Conservation (phyloP, 2,888 invertebrate genomes). For the Prosopocoilus inquinatus region DNA sequence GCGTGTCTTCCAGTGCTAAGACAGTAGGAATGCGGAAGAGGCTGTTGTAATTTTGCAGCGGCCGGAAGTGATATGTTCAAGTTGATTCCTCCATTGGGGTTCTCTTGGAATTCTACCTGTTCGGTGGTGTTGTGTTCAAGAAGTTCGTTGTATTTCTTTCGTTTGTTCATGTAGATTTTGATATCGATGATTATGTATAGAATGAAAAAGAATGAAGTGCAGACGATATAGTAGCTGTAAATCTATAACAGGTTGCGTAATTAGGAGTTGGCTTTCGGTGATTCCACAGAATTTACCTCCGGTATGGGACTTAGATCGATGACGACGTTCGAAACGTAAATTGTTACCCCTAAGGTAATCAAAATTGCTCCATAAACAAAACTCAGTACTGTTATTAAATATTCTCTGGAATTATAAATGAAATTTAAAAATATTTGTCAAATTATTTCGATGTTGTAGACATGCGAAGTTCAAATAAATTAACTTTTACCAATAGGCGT, state of each 20-base stretch:
- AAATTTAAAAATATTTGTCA: too few species aligned
- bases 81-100: slow-evolving; percentile 37
- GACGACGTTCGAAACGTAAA: slow-evolving; percentile 63
- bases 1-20: slow-evolving; percentile 69
- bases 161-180: slow-evolving; percentile 55
- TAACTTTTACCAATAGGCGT: too few species aligned
- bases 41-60: slow-evolving; percentile 42
- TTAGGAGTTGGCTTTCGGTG: neutral
- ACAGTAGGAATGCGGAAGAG: slow-evolving; percentile 59
- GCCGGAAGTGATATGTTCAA: slow-evolving; percentile 48
- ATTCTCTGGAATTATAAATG: slow-evolving; percentile 53
- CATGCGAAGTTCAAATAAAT: too few species aligned
- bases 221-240: slow-evolving; percentile 61
- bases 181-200: slow-evolving; percentile 63
- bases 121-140: slow-evolving; percentile 31
- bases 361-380: slow-evolving; percentile 68
- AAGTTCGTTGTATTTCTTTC: slow-evolving; percentile 43
- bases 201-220: slow-evolving; percentile 61
- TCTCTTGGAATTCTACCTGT: slow-evolving; percentile 35
- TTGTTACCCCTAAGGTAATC: slow-evolving; percentile 64
- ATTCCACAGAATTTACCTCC: slow-evolving; percentile 52
- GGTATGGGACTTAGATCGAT: slow-evolving; percentile 51
- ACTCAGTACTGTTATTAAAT: slow-evolving; percentile 61
- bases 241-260: slow-evolving; percentile 49
- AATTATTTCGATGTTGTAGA: too few species aligned